Conservation (phyloP, 2,113 vertebrate species). For the Sceloporus tristichus region DNA sequence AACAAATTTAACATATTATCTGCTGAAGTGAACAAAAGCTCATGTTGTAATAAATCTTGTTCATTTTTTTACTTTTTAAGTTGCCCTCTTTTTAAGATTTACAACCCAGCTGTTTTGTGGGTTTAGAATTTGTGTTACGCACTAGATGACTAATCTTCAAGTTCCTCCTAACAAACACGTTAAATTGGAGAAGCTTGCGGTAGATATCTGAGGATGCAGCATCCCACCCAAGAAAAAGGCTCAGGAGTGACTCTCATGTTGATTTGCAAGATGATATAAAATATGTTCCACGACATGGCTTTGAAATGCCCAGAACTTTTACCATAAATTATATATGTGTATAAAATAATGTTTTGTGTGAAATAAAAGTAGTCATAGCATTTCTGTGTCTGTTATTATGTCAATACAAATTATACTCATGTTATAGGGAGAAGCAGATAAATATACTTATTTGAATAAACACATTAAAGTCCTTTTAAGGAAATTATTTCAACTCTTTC, state of each 20-base stretch:
- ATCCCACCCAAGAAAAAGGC: too few relatives aligned
- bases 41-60: neutral
- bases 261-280: too few relatives aligned
- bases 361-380: too few relatives aligned
- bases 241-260: too few relatives aligned
- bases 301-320: too few relatives aligned
- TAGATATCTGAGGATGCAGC: too few relatives aligned
- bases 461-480: neutral
- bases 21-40: neutral
- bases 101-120: neutral
- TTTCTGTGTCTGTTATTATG: neutral
- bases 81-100: neutral
- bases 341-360: too few relatives aligned
- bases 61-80: neutral
- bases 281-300: too few relatives aligned
- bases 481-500: neutral
- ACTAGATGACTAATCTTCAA: too few relatives aligned
- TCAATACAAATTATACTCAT: neutral
- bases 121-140: neutral
- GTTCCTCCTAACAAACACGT: too few relatives aligned
- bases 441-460: too few relatives aligned
- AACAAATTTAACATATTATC: neutral
- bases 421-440: neutral
- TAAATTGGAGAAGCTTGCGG: neutral
- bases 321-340: too few relatives aligned